A percentile compares a stretch with the other conserved stretches of the same genome.
Evolutionary conservation across 2,113 vertebrate genomes (phyloP).

Genomic region (Pteropus alecto): DNA sequence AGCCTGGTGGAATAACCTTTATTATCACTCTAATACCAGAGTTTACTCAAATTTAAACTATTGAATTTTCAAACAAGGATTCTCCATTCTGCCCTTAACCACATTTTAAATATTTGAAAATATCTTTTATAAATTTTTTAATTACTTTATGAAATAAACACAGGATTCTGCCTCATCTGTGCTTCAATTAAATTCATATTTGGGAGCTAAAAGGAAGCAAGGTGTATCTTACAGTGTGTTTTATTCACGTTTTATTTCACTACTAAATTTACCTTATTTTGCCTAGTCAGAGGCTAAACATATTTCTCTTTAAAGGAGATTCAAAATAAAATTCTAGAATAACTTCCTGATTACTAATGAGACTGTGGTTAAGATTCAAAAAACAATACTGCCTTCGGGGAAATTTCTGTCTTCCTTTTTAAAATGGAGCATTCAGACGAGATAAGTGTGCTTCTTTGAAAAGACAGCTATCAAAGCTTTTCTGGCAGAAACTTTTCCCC

Average conservation of each 20-base stretch:
- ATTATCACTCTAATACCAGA: not conserved
- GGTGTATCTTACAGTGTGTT: not conserved
- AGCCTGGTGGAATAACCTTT: not conserved
- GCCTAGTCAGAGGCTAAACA: not conserved
- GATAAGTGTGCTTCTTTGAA: constrained; percentile 25
- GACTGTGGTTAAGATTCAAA: constrained; percentile 29
- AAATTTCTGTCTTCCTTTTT: constrained; percentile 37
- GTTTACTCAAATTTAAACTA: constrained; percentile 11
- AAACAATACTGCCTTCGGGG: not conserved
- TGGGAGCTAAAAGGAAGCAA: not conserved
- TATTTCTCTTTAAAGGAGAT: constrained; percentile 4
- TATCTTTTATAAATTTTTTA: not conserved
- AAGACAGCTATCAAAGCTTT: constrained; percentile 43
- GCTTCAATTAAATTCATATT: not conserved
- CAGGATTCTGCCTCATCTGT: not conserved
- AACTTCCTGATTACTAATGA: constrained; percentile 20
- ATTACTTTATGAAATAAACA: constrained; percentile 2
- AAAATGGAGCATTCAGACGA: constrained; percentile 30
- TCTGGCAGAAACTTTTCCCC: constrained; percentile 28
- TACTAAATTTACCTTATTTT: not conserved
- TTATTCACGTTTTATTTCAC: not conserved
- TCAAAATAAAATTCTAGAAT: constrained; percentile 17
- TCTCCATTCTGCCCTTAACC: not conserved
- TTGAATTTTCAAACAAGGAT: not conserved
- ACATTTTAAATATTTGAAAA: constrained; percentile 16